These are phyloP conservation scores for Tetraodon nigroviridis DNA, from an alignment of 2,113 vertebrate species.

Conservation along the genomic window DNA sequence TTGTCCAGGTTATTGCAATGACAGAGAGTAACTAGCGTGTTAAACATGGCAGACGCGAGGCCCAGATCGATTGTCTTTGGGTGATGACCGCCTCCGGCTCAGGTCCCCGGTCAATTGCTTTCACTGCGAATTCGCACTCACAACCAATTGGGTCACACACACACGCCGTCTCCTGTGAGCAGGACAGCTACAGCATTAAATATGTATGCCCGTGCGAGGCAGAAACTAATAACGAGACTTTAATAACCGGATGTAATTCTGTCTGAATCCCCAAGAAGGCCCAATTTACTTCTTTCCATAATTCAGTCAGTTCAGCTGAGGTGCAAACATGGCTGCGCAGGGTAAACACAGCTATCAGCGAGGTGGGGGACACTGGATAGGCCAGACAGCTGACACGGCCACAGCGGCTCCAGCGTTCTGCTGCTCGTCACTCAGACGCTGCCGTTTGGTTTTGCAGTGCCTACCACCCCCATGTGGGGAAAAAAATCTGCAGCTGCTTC, in stretches of 20 bases:
- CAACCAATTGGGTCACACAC: slow-evolving; percentile 70
- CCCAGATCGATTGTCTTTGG: slow-evolving; percentile 75
- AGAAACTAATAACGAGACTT: not conserved
- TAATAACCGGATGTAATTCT: slow-evolving; percentile 7
- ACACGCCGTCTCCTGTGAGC: slow-evolving; percentile 18
- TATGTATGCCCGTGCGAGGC: slow-evolving; percentile 2
- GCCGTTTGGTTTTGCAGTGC: slow-evolving; percentile 79
- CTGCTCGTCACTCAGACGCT: slow-evolving; percentile 50
- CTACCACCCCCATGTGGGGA: slow-evolving; percentile 98
- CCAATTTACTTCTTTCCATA: slow-evolving; percentile 11
- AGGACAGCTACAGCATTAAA: slow-evolving; percentile 32
- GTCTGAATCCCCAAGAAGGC: not conserved
- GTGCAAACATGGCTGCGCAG: slow-evolving; percentile 9
- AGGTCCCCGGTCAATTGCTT: slow-evolving; percentile 77
- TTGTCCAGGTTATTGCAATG: slow-evolving; percentile 19
- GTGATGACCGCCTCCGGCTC: slow-evolving; percentile 74
- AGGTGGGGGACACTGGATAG: slow-evolving; percentile 35
- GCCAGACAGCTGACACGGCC: slow-evolving; percentile 24
- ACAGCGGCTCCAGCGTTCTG: slow-evolving; percentile 43
- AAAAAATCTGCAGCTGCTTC: slow-evolving; percentile 82
- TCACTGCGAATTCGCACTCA: slow-evolving; percentile 76
- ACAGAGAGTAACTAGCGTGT: slow-evolving; percentile 38
- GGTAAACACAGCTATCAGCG: slow-evolving; percentile 14
- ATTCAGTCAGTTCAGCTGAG: slow-evolving; percentile 18
- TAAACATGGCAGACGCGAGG: slow-evolving; percentile 59